phyloP scores from a whole-genome alignment of 2,113 vertebrate genomes.

The Burhinus oedicnemus region DNA sequence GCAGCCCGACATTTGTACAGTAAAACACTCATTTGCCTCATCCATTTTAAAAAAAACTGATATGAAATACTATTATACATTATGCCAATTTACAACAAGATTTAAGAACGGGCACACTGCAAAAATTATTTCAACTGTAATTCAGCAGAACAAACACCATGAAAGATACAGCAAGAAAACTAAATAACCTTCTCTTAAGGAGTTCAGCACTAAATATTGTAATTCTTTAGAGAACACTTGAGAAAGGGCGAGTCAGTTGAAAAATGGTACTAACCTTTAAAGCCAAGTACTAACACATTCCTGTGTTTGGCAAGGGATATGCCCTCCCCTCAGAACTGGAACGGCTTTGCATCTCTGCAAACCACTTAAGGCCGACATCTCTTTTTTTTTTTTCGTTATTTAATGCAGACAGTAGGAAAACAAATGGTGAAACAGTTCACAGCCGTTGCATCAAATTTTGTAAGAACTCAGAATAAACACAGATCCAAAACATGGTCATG shows the following conservation, averaged over 20 bases:
- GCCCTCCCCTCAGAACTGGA: background rate
- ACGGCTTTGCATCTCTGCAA: background rate
- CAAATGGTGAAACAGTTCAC: background rate
- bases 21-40: background rate
- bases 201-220: background rate
- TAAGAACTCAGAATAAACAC: background rate
- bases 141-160: background rate
- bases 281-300: background rate
- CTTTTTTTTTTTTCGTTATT: background rate
- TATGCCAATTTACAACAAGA: background rate
- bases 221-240: background rate
- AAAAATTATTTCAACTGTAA: background rate
- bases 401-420: background rate
- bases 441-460: background rate
- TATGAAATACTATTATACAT: background rate
- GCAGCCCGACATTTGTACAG: background rate
- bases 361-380: background rate
- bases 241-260: background rate
- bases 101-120: background rate
- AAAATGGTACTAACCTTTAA: background rate
- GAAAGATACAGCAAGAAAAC: background rate
- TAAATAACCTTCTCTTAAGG: background rate
- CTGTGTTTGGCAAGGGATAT: background rate
- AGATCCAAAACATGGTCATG: background rate
- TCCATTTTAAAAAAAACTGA: background rate